Base-by-base conservation (phyloP, 2,113 vertebrate species). In the Phalacrocorax carbo region DNA sequence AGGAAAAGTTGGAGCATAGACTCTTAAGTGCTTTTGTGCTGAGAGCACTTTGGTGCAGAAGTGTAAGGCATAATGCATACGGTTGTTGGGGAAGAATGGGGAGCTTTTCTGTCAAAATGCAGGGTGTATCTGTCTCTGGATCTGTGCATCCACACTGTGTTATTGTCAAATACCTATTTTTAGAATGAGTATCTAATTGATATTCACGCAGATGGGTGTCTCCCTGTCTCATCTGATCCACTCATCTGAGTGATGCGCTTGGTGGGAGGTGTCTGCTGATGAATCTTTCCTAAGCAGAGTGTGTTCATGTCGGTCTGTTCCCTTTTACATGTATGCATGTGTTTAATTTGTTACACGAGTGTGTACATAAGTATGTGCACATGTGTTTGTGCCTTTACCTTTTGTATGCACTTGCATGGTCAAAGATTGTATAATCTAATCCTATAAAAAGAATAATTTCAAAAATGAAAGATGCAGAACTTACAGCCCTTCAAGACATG, bases 171-270 rank as follows among this genome's bases (percentile, higher is more conserved):
- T 38, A 55, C 32, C 93, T 96, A 93, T 93, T 95, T 97, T 96
- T 96, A 96, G 94, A 87, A 55, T 13, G 5, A 86, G 71, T 55
- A 25, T 86, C 86, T 94, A 85, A 93, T 96, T 95, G 94, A 80
- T 93, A 92, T 90, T 97, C 87, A 82, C 62, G 86, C 90, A 94
- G 86, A 96, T 95, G 94, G 90, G 92, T 94, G 93, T 96, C 71
- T 96, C 93, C 96, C 83, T 82, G 82, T 81, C 76, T 96, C 95
- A 91, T 88, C 92, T 75, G 79, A 93, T 93, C 93, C 49, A 23
- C 90, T 96, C 85, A 40, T 58, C 34, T 86, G 69, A 93, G 81
- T 85, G 94, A 91, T 95, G 93, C 83, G 58, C 69, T 94, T 54
- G 75, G 86, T 96, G 86, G 90, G 92, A 93, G 91, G 94, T 84